Evolutionary conservation across 2,113 vertebrate genomes (phyloP), one percentile per base, ranked within the genome.

Genomic region (Chitala chitala): DNA sequence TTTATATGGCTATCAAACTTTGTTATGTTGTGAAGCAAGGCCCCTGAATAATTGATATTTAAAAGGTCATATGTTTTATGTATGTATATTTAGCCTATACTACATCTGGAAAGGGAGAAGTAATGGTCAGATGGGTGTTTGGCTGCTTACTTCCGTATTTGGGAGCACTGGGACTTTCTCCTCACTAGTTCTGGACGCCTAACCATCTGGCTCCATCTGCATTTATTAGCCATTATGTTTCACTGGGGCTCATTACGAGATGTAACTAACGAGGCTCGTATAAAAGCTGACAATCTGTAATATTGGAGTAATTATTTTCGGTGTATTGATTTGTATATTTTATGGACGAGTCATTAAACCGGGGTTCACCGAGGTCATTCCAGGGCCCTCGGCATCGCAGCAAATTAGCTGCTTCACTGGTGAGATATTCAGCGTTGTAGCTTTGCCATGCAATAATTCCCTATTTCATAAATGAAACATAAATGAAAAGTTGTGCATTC

Each of bases 211-310:
- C 24, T 59, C 26, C 24, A 29, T 59, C 29, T 59, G 56, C 56
- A 59, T 59, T 24, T 59, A 31, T 59, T 26, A 29, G 5, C 15
- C 8, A 12, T 59, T 1, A 59, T 59, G 13, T 59, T 59, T 59
- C 56, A 59, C 24, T 31, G 26, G 56, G 56, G 26, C 56, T 48
- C n/a, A 65, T 24, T 24, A 65, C 42, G 20, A 42, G 7, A 13
- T n/a, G n/a, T 42, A 42, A n/a, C 20, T 64, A 64, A 64, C 4
- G n/a, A 44, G 36, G 20, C 20, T n/a, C 63, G 13, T 20, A 42
- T 42, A 65, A 42, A 65, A 59, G 29, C 56, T 31, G 29, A 59
- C 56, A 59, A 59, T 33, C 56, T 59, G 56, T 31, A 33, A 59
- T 17, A 59, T 15, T 59, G 56, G 15, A 31, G 29, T 17, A 65